A percentile compares a stretch with the other conserved stretches of the same genome.
Conservation (phyloP, 1,140 invertebrate genomes). For the Amyelois transitella region DNA sequence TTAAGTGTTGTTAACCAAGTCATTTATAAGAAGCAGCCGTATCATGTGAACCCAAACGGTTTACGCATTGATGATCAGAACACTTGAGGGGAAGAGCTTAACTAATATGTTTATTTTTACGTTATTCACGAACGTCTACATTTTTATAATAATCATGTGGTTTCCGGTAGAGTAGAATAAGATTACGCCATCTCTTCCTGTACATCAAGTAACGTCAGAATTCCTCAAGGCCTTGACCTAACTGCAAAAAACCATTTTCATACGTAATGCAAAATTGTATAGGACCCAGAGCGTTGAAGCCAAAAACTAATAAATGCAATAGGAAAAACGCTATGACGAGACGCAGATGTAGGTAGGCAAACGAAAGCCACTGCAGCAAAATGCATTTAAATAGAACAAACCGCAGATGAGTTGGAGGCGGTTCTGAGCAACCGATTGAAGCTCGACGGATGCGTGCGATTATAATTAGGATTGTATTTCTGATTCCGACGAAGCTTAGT, state of each 20-base stretch:
- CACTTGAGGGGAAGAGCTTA: not conserved
- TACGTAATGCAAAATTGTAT: too few relatives aligned
- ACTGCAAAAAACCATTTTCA: too few relatives aligned
- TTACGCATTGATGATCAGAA: not conserved
- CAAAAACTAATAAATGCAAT: too few relatives aligned
- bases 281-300: too few relatives aligned
- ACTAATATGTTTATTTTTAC: not conserved
- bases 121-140: not conserved
- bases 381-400: not conserved
- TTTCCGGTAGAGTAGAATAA: too few relatives aligned
- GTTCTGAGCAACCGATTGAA: slow-evolving; percentile 58
- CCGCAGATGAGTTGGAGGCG: not conserved
- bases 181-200: too few relatives aligned
- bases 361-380: not conserved
- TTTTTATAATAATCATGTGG: not conserved
- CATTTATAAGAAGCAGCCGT: not conserved
- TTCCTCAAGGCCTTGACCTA: too few relatives aligned
- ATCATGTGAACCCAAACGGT: not conserved
- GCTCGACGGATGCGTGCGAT: slow-evolving; percentile 71
- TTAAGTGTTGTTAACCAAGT: not conserved
- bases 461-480: slow-evolving; percentile 75
- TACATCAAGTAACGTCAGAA: too few relatives aligned
- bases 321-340: too few relatives aligned
- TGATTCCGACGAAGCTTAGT: slow-evolving; percentile 71
- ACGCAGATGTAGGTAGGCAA: not conserved